Conservation (phyloP, 2,113 vertebrate genomes). For the Turnix velox region DNA sequence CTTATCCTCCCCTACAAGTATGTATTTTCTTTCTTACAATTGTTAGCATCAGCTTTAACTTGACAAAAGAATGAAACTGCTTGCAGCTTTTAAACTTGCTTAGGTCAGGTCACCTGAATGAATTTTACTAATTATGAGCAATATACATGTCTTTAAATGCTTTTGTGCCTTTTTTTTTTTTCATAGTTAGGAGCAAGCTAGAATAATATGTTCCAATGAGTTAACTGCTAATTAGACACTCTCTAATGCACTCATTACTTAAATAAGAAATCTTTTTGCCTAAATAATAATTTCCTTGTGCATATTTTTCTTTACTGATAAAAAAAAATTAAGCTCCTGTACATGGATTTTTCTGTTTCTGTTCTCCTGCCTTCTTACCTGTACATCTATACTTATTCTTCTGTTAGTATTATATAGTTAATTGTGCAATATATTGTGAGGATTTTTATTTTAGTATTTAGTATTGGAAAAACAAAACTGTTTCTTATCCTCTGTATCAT, state of each 20-base stretch:
- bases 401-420: background rate
- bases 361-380: background rate
- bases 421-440: background rate
- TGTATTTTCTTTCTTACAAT: fast-evolving
- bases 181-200: fast-evolving
- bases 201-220: fast-evolving
- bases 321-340: background rate
- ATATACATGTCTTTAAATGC: background rate
- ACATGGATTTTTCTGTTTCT: background rate
- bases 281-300: background rate
- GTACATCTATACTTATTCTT: fast-evolving
- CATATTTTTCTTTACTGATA: background rate
- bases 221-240: background rate
- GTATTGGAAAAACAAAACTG: background rate
- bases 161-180: fast-evolving
- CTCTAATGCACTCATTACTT: background rate
- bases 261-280: background rate
- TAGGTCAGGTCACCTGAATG: fast-evolving
- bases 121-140: fast-evolving
- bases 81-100: fast-evolving
- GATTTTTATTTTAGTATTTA: background rate
- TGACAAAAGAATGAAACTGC: fast-evolving
- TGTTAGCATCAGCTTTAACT: fast-evolving
- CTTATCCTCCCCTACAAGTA: conserved; percentile 40
- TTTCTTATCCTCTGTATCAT: background rate